Conservation (phyloP, 2,113 vertebrate genomes). For the Casuarius casuarius region DNA sequence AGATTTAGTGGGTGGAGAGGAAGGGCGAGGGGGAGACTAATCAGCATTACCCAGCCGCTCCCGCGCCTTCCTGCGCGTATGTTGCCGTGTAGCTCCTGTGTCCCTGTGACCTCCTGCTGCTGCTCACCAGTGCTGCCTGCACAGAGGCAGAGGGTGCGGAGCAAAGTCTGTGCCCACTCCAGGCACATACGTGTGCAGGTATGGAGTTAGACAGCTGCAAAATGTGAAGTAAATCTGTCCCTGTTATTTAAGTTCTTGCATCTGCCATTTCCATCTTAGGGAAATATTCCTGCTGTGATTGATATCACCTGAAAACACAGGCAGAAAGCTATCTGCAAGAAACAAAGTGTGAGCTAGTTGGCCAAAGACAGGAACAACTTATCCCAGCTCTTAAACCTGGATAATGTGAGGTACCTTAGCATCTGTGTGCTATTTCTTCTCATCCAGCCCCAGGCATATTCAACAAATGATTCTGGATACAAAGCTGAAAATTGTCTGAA, state of each 20-base stretch:
- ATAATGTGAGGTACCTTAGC: neutral
- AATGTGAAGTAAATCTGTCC: neutral
- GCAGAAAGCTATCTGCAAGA: neutral
- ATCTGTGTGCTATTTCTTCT: neutral
- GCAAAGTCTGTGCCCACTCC: neutral
- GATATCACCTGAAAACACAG: neutral
- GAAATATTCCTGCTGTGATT: neutral
- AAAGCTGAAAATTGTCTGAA: neutral
- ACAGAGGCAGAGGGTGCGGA: neutral
- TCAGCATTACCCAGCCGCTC: fast-evolving
- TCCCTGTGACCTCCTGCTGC: no score
- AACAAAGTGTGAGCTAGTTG: neutral
- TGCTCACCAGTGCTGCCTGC: neutral
- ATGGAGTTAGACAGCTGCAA: neutral
- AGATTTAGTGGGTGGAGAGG: neutral
- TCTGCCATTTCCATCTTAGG: neutral
- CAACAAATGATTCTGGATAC: neutral
- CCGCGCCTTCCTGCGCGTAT: neutral
- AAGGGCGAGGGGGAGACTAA: neutral
- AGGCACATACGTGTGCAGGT: neutral
- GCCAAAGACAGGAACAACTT: neutral
- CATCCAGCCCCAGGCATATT: neutral
- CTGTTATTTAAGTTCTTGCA: neutral
- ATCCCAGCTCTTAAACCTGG: neutral
- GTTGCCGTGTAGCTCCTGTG: neutral